Evolutionary conservation across 2,888 invertebrate genomes (phyloP), one percentile per base, ranked within the genome.

Genomic region (Pasiphila rectangulata): DNA sequence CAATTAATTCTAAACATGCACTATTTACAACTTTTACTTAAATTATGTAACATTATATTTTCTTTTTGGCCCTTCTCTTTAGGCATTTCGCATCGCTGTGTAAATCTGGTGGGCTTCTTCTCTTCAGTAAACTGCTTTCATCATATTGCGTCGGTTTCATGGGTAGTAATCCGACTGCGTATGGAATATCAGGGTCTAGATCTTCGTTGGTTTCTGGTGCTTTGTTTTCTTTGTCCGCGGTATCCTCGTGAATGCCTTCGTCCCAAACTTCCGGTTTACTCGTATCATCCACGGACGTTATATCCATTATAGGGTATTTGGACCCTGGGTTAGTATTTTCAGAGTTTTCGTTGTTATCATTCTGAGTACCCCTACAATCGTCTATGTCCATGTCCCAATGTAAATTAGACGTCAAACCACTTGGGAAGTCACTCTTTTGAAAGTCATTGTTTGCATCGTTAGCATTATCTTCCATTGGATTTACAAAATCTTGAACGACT

Each of bases 11-110:
- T 30, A 19, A 19, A 32, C 32, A 17, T 17, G 32, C 29, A 20
- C n/a, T 48, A 45, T 45, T 45, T 46, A 51, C 41, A 45, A 30
- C 17, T 32, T 17, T 12, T 10, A 30, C 30, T 29, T 32, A 17
- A 9, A 16, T 17, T 30, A 27, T 24, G 27, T 32, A 20, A 34
- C 27, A 50, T 53, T 53, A 56, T 59, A 74, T 48, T 65, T 83
- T 86, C 67, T 83, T 88, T 70, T 87, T 88, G 5, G 75, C 72
- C 59, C 84, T 86, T 59, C 87, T 80, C 67, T 83, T 87, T 61
- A 85, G 76, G 69, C 81, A 86, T 64, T 83, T 83, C 1, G 82
- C 73, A 50, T 87, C 86, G 57, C 77, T 70, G 43, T 79, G 69
- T 6, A 61, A 48, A 45, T 79, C 75, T 25, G 64, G 57, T 0